A percentile compares a stretch with the other conserved stretches of the same genome.
Evolutionary conservation across 2,113 vertebrate genomes (phyloP).

Genomic region (Chionis minor): DNA sequence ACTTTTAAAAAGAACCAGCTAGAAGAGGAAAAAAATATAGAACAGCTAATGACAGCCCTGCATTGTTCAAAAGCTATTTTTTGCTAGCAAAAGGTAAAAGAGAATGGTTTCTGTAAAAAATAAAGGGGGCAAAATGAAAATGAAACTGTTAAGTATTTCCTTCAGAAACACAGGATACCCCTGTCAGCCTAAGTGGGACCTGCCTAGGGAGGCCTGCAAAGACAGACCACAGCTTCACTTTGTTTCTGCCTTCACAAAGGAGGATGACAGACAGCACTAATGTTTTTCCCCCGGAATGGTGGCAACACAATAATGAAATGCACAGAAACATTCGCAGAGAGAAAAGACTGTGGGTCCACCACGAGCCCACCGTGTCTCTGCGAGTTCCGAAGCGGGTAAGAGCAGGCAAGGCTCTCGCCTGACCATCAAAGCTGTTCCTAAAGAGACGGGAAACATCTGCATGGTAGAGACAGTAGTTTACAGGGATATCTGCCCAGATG

Average conservation of each 20-base stretch:
- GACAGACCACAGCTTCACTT: neutral
- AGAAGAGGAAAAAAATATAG: neutral
- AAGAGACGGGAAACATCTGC: conserved; percentile 20
- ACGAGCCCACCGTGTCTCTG: neutral
- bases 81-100: neutral
- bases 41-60: neutral
- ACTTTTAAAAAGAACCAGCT: neutral
- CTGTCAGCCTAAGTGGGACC: neutral
- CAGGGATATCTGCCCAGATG: neutral
- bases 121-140: neutral
- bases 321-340: neutral
- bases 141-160: neutral
- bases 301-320: neutral
- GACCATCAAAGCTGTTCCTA: neutral
- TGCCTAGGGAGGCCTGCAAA: neutral
- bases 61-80: neutral
- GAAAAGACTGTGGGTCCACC: neutral
- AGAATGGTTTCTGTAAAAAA: neutral
- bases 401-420: neutral
- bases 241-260: neutral
- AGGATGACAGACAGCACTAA: neutral
- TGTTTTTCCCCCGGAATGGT: neutral
- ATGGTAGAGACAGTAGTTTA: neutral
- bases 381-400: neutral
- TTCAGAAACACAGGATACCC: neutral